Conservation (phyloP, 2,113 vertebrate species). For the Cryptotis parvus region DNA sequence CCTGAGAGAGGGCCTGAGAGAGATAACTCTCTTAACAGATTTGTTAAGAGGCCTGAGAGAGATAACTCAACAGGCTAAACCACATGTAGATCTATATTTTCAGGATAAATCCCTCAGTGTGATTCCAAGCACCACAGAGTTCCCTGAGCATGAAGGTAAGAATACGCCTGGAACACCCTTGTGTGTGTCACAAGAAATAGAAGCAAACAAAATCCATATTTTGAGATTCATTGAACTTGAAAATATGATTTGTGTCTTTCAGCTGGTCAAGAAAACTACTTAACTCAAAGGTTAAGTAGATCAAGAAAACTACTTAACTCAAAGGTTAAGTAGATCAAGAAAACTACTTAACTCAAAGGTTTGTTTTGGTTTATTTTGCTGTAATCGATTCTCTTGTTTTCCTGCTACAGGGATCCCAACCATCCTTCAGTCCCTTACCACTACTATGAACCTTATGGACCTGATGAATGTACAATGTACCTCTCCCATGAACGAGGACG, state of each 20-base stretch:
- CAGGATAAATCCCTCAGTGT: no score
- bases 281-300: no score
- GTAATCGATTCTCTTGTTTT: constrained; percentile 56
- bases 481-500: constrained; percentile 96
- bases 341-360: background rate
- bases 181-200: no score
- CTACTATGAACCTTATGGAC: constrained; percentile 96
- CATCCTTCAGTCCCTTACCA: constrained; percentile 96
- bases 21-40: no score
- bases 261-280: constrained; percentile 76
- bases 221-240: constrained; percentile 57
- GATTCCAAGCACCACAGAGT: no score
- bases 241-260: constrained; percentile 62
- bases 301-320: background rate
- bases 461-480: constrained; percentile 98
- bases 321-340: constrained; percentile 60
- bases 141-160: no score
- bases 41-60: background rate
- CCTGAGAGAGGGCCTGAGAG: no score
- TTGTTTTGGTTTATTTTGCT: background rate
- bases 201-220: constrained; percentile 52
- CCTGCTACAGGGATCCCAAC: constrained; percentile 90
- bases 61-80: no score
- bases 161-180: no score
- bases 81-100: no score